These are phyloP conservation scores for Lamprologus callipterus DNA, from an alignment of 2,113 vertebrate genomes.

Conservation along the genomic window DNA sequence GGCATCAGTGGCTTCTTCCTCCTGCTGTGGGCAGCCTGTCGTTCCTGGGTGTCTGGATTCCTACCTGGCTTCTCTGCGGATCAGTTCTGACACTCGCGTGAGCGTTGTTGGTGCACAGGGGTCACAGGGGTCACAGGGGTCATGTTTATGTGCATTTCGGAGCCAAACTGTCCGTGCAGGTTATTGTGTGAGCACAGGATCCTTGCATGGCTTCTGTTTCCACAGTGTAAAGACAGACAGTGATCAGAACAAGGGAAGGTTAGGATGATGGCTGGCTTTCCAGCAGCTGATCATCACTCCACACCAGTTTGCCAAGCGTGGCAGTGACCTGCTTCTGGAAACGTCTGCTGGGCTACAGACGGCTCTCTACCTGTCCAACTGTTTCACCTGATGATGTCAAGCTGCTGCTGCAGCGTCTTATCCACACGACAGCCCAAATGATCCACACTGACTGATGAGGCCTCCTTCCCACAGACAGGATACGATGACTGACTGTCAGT, in stretches of 20 bases:
- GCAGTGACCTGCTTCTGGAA: conserved; percentile 19
- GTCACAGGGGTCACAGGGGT: background rate
- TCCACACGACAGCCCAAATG: too few species aligned
- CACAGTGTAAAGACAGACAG: background rate
- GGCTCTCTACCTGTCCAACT: background rate
- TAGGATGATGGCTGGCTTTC: conserved; percentile 47
- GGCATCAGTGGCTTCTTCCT: background rate
- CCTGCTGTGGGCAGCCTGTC: background rate
- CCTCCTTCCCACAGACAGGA: background rate
- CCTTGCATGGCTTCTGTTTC: background rate
- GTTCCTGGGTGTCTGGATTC: background rate
- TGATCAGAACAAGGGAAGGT: conserved; percentile 28
- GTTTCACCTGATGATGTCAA: background rate
- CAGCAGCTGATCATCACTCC: conserved; percentile 39
- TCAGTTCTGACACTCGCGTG: accelerated
- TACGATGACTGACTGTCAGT: accelerated
- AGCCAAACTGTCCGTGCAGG: background rate
- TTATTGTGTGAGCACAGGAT: background rate
- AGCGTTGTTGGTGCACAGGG: accelerated
- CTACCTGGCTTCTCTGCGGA: accelerated
- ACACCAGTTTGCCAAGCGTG: conserved; percentile 28
- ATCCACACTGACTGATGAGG: background rate
- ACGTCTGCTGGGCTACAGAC: conserved; percentile 7
- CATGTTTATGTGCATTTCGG: background rate
- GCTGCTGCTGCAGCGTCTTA: background rate